Percentiles rank a stretch among this genome's conserved stretches.
These are phyloP conservation scores for Gortyna flavago DNA, from an alignment of 2,888 invertebrate genomes.

Conservation along the genomic window DNA sequence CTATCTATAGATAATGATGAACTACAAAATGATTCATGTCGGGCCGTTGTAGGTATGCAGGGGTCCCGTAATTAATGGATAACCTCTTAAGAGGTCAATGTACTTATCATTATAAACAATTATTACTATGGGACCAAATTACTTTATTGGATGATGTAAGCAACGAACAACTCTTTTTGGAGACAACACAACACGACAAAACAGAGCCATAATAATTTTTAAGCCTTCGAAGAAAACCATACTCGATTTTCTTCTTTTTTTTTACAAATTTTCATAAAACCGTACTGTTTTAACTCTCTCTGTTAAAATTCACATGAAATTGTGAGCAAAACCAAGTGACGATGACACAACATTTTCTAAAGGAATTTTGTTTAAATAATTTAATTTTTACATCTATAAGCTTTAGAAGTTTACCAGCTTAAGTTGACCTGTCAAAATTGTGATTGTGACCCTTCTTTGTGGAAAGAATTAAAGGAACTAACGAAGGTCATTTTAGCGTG, in stretches of 20 bases:
- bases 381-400: slow-evolving; percentile 33
- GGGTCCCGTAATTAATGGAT: too few relatives aligned
- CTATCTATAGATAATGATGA: too few relatives aligned
- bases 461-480: slow-evolving; percentile 9
- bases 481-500: slow-evolving; percentile 18
- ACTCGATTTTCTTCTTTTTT: background rate
- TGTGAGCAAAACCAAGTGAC: background rate
- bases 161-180: background rate
- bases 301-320: background rate
- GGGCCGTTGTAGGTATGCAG: too few relatives aligned
- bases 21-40: too few relatives aligned
- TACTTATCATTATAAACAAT: too few relatives aligned
- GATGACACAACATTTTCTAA: slow-evolving; percentile 10
- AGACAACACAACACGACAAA: background rate
- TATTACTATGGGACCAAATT: background rate
- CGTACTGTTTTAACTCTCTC: too few relatives aligned
- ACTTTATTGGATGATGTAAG: background rate
- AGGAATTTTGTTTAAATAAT: slow-evolving; percentile 17
- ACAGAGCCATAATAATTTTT: background rate
- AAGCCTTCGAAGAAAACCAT: background rate
- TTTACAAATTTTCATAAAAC: background rate
- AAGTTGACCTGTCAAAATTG: background rate
- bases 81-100: too few relatives aligned
- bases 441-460: slow-evolving; percentile 6
- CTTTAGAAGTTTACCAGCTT: slow-evolving; percentile 8